Conservation (phyloP, 2,888 invertebrate species). For the Noctuana brunneofusca region DNA sequence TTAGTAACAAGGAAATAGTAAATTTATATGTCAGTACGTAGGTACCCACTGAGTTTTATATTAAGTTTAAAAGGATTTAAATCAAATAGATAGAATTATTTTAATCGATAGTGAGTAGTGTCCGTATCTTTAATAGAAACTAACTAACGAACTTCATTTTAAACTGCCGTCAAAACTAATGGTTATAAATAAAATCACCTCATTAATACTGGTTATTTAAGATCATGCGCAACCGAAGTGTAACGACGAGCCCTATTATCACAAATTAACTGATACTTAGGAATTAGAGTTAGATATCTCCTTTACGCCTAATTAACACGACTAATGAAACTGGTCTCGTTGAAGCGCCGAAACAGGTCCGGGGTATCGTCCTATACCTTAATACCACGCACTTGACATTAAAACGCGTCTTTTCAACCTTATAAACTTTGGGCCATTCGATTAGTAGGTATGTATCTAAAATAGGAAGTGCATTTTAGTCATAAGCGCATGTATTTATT, state of each 20-base stretch:
- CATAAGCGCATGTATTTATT: too few species aligned
- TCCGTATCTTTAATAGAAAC: background rate
- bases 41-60: background rate
- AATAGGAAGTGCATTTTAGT: too few species aligned
- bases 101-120: background rate
- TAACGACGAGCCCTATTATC: background rate
- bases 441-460: too few species aligned
- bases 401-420: too few species aligned
- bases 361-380: too few species aligned
- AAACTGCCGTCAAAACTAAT: background rate
- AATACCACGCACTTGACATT: too few species aligned
- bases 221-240: background rate
- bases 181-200: background rate
- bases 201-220: background rate
- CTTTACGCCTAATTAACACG: background rate
- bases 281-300: background rate
- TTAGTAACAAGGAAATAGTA: slow-evolving; percentile 1
- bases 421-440: too few species aligned
- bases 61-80: too few species aligned
- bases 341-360: too few species aligned
- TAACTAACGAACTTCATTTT: background rate
- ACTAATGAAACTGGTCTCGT: background rate
- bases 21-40: background rate
- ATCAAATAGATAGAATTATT: background rate
- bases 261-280: background rate